Percentiles rank a stretch among this genome's conserved stretches.
Conservation (phyloP, 2,113 vertebrate species). For the Garra rufa region DNA sequence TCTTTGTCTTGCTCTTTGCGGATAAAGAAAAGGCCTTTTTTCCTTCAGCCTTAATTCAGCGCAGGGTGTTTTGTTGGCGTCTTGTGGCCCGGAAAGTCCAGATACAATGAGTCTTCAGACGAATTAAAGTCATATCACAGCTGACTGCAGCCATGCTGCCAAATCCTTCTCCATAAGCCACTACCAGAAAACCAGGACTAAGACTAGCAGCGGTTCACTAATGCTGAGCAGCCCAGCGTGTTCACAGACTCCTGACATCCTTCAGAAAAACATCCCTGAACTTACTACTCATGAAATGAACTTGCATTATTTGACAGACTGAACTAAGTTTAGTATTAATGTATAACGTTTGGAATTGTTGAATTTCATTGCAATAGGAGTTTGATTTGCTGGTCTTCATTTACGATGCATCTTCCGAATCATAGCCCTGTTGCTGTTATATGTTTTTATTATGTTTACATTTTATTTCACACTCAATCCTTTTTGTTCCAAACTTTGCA, state of each 20-base stretch:
- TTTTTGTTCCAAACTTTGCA: too few relatives aligned
- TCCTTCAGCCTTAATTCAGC: slow-evolving; percentile 59
- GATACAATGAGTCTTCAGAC: slow-evolving; percentile 65
- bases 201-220: slow-evolving; percentile 9
- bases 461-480: too few relatives aligned
- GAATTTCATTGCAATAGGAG: background rate
- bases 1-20: slow-evolving; percentile 57
- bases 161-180: slow-evolving; percentile 14
- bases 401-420: background rate
- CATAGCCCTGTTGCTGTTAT: too few relatives aligned
- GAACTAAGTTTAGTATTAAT: background rate
- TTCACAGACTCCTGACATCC: too few relatives aligned
- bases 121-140: slow-evolving; percentile 65
- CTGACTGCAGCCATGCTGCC: slow-evolving; percentile 9
- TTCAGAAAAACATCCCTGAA: too few relatives aligned
- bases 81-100: slow-evolving; percentile 74
- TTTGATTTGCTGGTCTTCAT: background rate
- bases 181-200: slow-evolving; percentile 1
- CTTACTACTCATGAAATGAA: too few relatives aligned
- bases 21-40: slow-evolving; percentile 67
- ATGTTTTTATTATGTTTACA: too few relatives aligned
- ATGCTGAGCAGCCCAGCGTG: background rate
- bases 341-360: background rate
- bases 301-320: background rate
- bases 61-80: slow-evolving; percentile 73